These are phyloP conservation scores for Atta cephalotes DNA, from an alignment of 1,140 invertebrate species.

Conservation along the genomic window DNA sequence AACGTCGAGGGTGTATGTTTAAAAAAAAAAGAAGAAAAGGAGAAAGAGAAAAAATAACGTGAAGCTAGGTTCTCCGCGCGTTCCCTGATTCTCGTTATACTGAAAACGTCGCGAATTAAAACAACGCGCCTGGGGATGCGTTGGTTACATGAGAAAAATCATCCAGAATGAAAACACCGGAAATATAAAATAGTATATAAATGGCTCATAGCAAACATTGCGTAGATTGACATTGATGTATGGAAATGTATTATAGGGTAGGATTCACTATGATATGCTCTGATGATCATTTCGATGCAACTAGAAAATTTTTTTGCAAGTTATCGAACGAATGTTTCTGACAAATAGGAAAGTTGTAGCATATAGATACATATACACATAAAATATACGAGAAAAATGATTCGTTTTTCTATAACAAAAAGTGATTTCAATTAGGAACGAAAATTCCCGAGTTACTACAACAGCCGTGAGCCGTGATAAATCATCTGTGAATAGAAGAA, in stretches of 20 bases:
- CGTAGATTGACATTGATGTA: background rate
- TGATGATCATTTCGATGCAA: background rate
- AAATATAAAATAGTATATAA: conserved; percentile 39
- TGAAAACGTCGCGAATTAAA: conserved; percentile 61
- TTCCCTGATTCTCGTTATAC: conserved; percentile 45
- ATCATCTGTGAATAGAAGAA: conserved; percentile 45
- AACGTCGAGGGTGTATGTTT: conserved; percentile 6
- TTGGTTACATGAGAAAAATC: conserved; percentile 37
- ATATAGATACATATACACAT: too few species aligned
- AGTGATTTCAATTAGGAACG: conserved; percentile 38
- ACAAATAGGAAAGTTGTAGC: background rate
- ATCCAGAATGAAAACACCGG: conserved; percentile 12
- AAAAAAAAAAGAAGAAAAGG: background rate
- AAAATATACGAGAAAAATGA: background rate
- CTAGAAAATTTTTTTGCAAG: background rate
- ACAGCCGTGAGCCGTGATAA: conserved; percentile 24
- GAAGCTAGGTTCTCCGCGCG: background rate
- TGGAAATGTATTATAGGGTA: background rate
- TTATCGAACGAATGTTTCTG: background rate
- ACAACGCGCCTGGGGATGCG: conserved; percentile 46
- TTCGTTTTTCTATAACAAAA: background rate
- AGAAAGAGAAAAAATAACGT: background rate
- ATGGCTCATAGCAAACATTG: conserved; percentile 7
- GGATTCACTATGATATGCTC: background rate
- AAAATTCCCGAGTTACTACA: conserved; percentile 23